phyloP scores from a whole-genome alignment of 2,113 vertebrate species.

The Coptodon rendalli region DNA sequence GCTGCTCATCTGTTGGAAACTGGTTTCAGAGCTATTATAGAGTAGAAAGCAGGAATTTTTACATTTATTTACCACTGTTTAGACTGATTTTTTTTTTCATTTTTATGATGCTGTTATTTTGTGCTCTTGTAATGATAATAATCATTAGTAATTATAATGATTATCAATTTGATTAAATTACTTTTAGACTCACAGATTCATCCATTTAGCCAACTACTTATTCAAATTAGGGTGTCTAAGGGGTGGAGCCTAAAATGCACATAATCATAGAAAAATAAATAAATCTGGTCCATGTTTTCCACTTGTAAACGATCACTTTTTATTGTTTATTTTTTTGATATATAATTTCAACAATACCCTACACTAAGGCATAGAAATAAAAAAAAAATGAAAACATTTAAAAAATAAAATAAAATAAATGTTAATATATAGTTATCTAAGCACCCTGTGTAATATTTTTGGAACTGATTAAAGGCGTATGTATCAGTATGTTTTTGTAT shows the following conservation, averaged over 20 bases:
- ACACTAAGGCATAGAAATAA: background rate
- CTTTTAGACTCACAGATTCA: background rate
- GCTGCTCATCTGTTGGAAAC: rapidly evolving
- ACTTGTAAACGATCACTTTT: background rate
- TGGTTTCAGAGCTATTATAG: background rate
- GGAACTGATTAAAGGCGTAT: background rate
- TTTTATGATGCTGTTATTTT: background rate
- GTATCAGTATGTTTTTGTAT: background rate
- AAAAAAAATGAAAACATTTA: background rate
- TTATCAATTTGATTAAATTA: background rate
- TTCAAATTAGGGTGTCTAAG: background rate
- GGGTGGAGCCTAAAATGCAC: background rate
- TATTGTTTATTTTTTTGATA: background rate
- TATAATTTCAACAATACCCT: rapidly evolving
- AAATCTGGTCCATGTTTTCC: background rate
- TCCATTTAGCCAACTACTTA: background rate
- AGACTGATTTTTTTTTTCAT: background rate
- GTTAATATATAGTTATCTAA: background rate
- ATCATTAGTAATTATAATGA: background rate
- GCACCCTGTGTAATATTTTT: background rate
- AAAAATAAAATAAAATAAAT: background rate
- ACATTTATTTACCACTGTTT: background rate
- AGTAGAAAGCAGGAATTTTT: background rate
- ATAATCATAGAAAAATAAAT: background rate
- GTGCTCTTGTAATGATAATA: background rate